Evolutionary conservation across 1,140 invertebrate genomes (phyloP).

Genomic region (Sweltsa coloradensis): DNA sequence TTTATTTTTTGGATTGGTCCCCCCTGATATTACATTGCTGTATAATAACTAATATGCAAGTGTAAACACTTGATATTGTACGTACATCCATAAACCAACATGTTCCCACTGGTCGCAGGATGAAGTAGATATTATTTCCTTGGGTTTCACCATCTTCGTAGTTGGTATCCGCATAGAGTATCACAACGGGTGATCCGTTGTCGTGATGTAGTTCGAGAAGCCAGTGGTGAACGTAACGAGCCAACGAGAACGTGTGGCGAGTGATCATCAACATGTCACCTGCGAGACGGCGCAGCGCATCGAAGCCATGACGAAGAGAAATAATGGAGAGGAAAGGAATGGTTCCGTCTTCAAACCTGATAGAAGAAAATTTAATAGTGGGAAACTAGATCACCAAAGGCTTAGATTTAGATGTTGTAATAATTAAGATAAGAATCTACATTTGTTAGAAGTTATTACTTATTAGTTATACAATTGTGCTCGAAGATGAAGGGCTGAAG

Average conservation of each 20-base stretch:
- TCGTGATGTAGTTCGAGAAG: conserved; percentile 52
- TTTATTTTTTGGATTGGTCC: background rate
- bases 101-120: conserved; percentile 64
- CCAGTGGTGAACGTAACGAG: conserved; percentile 54
- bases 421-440: background rate
- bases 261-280: conserved; percentile 56
- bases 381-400: conserved; percentile 7
- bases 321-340: conserved; percentile 76
- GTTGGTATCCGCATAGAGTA: conserved; percentile 59
- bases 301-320: conserved; percentile 69
- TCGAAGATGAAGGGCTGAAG: background rate
- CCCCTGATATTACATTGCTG: background rate
- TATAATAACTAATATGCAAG: background rate
- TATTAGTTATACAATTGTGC: conserved; percentile 4
- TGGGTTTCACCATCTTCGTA: conserved; percentile 51
- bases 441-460: conserved; percentile 2
- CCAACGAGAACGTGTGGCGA: conserved; percentile 61
- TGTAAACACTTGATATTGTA: background rate
- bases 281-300: conserved; percentile 44
- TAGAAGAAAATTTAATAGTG: conserved; percentile 17
- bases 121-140: conserved; percentile 83
- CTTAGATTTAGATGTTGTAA: background rate
- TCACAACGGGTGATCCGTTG: conserved; percentile 56
- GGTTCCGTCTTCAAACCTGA: conserved; percentile 91
- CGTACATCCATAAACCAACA: conserved; percentile 80